Percentiles rank a stretch among this genome's conserved stretches.
These are phyloP conservation scores for Drosophila incognita DNA, from an alignment of 2,888 invertebrate genomes.

Conservation along the genomic window DNA sequence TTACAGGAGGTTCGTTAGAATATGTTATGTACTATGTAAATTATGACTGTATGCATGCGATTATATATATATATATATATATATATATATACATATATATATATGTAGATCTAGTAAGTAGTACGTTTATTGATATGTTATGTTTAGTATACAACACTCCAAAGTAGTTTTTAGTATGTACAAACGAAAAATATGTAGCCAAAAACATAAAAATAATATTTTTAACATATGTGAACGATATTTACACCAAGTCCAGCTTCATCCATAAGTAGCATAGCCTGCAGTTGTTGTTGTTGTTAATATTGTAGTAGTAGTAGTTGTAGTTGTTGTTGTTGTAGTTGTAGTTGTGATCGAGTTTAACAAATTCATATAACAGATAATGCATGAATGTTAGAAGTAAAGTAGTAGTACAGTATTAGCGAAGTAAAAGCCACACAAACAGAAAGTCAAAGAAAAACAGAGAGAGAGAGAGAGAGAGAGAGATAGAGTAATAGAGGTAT, in stretches of 20 bases:
- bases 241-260: conserved; percentile 95
- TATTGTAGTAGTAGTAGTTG: conserved; percentile 45
- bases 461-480: conserved; percentile 24
- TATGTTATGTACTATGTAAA: conserved; percentile 21
- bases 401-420: conserved; percentile 51
- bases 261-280: conserved; percentile 97
- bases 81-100: conserved; percentile 26
- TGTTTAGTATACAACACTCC: conserved; percentile 33
- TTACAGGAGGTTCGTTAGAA: conserved; percentile 9
- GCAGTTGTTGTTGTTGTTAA: conserved; percentile 79
- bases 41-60: conserved; percentile 64
- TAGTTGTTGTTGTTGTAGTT: conserved; percentile 40
- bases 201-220: conserved; percentile 45
- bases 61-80: conserved; percentile 3
- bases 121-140: conserved; percentile 13
- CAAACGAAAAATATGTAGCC: conserved; percentile 33
- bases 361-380: conserved; percentile 68
- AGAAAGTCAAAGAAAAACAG: conserved; percentile 37
- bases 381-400: conserved; percentile 66
- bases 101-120: conserved; percentile 14
- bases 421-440: conserved; percentile 46
- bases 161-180: conserved; percentile 35
- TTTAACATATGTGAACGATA: conserved; percentile 86
- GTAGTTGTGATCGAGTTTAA: conserved; percentile 64
- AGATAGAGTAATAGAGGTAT: conserved; percentile 29